Evolutionary conservation across 2,113 vertebrate genomes (phyloP).

Genomic region (human (Homo sapiens)): DNA sequence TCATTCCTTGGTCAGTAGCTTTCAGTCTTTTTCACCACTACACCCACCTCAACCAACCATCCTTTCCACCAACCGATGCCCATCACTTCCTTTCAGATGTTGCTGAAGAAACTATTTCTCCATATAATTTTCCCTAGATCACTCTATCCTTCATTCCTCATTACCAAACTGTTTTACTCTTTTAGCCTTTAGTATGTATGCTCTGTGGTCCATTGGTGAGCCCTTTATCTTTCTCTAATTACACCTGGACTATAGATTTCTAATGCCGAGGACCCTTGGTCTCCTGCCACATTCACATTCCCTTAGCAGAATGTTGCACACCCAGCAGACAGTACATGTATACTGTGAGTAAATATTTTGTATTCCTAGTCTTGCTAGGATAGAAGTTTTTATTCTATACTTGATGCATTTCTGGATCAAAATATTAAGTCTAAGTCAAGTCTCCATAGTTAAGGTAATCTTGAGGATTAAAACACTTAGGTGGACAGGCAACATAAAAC

Average conservation of each 20-base stretch:
- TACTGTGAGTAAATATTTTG: not conserved
- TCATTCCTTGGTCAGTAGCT: not conserved
- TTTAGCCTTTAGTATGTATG: not conserved
- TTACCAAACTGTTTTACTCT: not conserved
- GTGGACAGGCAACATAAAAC: not conserved
- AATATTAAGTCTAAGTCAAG: not conserved
- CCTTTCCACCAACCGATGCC: not conserved
- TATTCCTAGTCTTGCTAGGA: not conserved
- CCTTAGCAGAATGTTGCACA: not conserved
- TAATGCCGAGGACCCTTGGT: not conserved
- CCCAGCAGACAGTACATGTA: not conserved
- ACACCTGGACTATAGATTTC: not conserved
- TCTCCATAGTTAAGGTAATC: not conserved
- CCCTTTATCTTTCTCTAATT: not conserved
- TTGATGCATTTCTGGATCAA: not conserved
- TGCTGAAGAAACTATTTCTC: not conserved
- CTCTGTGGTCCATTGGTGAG: not conserved
- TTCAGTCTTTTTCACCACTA: not conserved
- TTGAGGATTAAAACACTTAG: not conserved
- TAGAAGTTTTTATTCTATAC: not conserved
- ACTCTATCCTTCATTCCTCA: not conserved
- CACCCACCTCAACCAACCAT: rapidly evolving
- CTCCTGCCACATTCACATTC: not conserved
- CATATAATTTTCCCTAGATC: not conserved
- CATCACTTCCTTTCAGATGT: not conserved